phyloP scores from a whole-genome alignment of 35 echinoderm and acorn worm genomes.

The Lytechinus pictus region DNA sequence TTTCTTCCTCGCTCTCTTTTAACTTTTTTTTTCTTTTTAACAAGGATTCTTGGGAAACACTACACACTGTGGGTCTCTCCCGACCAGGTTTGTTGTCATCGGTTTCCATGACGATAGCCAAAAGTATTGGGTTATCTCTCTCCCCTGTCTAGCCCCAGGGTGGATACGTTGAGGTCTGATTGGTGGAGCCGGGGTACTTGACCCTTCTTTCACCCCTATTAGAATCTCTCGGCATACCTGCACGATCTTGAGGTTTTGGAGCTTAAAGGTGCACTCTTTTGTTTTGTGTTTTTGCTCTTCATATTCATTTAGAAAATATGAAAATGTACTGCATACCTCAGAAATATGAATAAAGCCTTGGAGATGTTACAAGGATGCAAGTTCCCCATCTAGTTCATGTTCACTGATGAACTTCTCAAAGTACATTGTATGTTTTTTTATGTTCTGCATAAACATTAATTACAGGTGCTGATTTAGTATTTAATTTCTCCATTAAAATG shows the following conservation, averaged over 20 bases:
- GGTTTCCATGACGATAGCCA: conserved; percentile 5
- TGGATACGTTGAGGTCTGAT: not conserved
- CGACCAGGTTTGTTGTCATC: conserved; percentile 30
- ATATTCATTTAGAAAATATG: not conserved
- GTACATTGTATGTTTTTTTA: no score
- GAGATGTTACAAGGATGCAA: not conserved
- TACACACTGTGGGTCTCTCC: conserved; percentile 6
- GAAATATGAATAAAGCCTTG: not conserved
- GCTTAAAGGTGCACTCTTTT: conserved; percentile 18
- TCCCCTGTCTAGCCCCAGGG: conserved; percentile 31
- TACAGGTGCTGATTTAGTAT: not conserved
- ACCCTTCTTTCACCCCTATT: not conserved
- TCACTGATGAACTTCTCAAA: no score
- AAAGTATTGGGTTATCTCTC: conserved; percentile 47
- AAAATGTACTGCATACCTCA: not conserved
- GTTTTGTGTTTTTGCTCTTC: not conserved
- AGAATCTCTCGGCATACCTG: not conserved
- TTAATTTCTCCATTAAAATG: not conserved
- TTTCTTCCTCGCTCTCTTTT: not conserved
- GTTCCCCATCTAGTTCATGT: not conserved
- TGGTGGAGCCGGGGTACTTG: not conserved
- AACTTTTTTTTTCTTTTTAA: not conserved
- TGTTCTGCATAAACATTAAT: not conserved
- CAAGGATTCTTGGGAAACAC: not conserved
- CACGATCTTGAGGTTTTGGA: not conserved